These are phyloP conservation scores for Tenthredo mesomela DNA, from an alignment of 2,888 invertebrate genomes.

Conservation along the genomic window DNA sequence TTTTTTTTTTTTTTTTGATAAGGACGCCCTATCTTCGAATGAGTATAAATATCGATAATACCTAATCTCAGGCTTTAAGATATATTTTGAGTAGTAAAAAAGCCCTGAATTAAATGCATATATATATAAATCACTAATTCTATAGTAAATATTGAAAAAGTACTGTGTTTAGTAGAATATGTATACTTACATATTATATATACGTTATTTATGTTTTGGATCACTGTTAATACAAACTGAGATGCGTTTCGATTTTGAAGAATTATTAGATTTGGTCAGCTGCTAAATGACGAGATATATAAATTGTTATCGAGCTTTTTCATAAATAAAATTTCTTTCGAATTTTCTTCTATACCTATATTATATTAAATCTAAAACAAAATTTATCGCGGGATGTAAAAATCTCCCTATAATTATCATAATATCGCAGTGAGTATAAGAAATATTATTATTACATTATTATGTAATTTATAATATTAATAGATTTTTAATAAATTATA, in stretches of 20 bases:
- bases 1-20: background rate
- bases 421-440: background rate
- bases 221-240: conserved; percentile 15
- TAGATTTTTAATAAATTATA: background rate
- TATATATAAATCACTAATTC: conserved; percentile 31
- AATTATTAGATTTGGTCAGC: conserved; percentile 27
- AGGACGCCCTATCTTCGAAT: background rate
- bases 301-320: conserved; percentile 26
- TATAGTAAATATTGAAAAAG: conserved; percentile 24
- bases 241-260: background rate
- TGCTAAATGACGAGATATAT: conserved; percentile 27
- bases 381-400: background rate
- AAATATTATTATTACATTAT: background rate
- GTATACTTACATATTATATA: background rate
- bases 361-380: too few species aligned
- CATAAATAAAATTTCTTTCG: background rate
- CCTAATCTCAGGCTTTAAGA: conserved; percentile 19
- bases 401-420: background rate
- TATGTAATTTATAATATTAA: background rate
- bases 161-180: conserved; percentile 29
- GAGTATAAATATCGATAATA: background rate
- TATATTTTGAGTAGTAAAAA: background rate
- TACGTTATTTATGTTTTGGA: conserved; percentile 33
- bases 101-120: conserved; percentile 15
- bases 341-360: conserved; percentile 22